These are phyloP conservation scores for Palythoa grandiflora DNA, from an alignment of 92 coral and sea anemone genomes.

Conservation along the genomic window DNA sequence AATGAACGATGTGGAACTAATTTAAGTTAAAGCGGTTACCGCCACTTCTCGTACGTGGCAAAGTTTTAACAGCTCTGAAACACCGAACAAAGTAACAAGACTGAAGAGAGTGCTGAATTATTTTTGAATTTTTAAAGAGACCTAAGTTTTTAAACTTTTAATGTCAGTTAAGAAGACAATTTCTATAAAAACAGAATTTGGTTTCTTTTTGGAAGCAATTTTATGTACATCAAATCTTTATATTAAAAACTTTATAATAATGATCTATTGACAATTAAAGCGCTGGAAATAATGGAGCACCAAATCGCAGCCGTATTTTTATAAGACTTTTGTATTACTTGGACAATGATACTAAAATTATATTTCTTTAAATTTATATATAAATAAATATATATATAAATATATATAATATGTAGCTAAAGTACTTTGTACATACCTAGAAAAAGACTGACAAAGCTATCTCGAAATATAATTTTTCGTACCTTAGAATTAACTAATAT, in stretches of 20 bases:
- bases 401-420: not conserved
- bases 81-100: no score
- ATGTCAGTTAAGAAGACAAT: not conserved
- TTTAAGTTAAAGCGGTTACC: no score
- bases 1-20: no score
- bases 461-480: conserved; percentile 29
- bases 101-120: not conserved
- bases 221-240: conserved; percentile 32
- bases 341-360: not conserved
- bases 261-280: not conserved
- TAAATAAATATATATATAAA: not conserved
- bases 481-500: conserved; percentile 44
- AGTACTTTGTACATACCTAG: conserved; percentile 25
- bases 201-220: not conserved
- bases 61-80: no score
- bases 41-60: no score
- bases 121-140: not conserved
- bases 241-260: conserved; percentile 31
- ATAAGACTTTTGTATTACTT: conserved; percentile 6
- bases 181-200: conserved; percentile 14
- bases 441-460: conserved; percentile 22
- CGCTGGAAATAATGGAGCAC: conserved; percentile 15
- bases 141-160: not conserved
- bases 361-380: not conserved
- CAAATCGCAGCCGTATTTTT: conserved; percentile 4